Conservation (phyloP, 2,113 vertebrate genomes). For the Bucco capensis region DNA sequence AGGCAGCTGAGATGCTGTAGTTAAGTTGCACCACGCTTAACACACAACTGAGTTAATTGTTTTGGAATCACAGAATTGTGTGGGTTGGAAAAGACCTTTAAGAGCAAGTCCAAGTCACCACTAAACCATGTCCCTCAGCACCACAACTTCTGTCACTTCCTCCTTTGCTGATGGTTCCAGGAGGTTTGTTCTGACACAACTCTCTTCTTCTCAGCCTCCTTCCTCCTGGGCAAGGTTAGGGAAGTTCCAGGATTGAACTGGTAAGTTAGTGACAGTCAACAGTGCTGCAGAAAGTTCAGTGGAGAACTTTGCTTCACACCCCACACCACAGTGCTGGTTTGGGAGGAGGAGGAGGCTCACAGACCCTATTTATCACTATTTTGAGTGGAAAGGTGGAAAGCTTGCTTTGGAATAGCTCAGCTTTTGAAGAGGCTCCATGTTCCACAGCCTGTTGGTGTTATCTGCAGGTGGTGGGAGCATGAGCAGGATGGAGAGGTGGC, state of each 20-base stretch:
- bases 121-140: no score
- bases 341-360: not conserved
- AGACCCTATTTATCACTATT: accelerated
- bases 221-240: not conserved
- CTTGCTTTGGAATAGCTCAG: not conserved
- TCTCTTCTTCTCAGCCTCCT: not conserved
- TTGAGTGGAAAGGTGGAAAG: not conserved
- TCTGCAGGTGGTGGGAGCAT: not conserved
- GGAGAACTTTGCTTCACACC: not conserved
- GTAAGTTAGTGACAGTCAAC: not conserved
- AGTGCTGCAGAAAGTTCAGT: not conserved
- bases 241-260: not conserved
- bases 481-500: not conserved
- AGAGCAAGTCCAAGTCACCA: no score
- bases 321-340: not conserved
- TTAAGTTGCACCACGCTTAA: not conserved
- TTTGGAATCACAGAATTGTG: no score
- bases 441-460: not conserved
- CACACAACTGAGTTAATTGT: not conserved
- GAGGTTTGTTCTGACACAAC: not conserved
- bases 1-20: not conserved
- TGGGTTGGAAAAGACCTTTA: no score
- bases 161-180: not conserved
- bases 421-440: not conserved
- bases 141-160: not conserved